Percentiles rank a stretch among this genome's conserved stretches.
These are phyloP conservation scores for Himalopsyche tibetana DNA, from an alignment of 2,888 invertebrate species.

Conservation along the genomic window DNA sequence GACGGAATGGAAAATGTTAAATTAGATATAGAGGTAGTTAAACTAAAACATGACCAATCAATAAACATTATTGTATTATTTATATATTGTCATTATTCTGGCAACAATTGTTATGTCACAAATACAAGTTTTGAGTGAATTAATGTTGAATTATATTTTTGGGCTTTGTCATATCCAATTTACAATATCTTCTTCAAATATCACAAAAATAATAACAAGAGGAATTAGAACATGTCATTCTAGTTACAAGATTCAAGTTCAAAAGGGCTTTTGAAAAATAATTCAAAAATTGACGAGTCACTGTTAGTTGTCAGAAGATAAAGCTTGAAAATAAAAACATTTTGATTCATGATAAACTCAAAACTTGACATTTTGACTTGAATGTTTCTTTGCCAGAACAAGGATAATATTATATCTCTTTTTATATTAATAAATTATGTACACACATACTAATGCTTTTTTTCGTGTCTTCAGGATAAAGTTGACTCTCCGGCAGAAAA, in stretches of 20 bases:
- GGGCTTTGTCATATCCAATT: too few relatives aligned
- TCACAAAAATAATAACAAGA: too few relatives aligned
- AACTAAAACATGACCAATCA: neutral
- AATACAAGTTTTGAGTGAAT: neutral
- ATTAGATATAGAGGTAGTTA: constrained; percentile 76
- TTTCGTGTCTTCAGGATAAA: constrained; percentile 72
- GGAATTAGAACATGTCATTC: too few relatives aligned
- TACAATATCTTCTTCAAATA: too few relatives aligned
- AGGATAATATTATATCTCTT: too few relatives aligned
- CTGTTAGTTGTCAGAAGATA: too few relatives aligned
- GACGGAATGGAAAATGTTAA: constrained; percentile 87
- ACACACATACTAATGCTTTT: neutral
- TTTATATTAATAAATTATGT: too few relatives aligned
- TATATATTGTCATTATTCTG: constrained; percentile 15
- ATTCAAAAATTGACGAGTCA: too few relatives aligned
- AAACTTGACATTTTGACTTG: neutral
- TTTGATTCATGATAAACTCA: neutral
- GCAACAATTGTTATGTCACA: neutral
- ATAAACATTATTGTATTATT: constrained; percentile 42
- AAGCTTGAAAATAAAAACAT: neutral
- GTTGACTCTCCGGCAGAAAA: constrained; percentile 71
- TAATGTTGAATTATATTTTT: neutral
- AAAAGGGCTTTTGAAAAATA: too few relatives aligned
- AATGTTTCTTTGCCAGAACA: too few relatives aligned
- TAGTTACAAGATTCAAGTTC: too few relatives aligned